Percentiles rank a stretch among this genome's conserved stretches.
These are phyloP conservation scores for Oryzias celebensis DNA, from an alignment of 2,113 vertebrate species.

Conservation along the genomic window DNA sequence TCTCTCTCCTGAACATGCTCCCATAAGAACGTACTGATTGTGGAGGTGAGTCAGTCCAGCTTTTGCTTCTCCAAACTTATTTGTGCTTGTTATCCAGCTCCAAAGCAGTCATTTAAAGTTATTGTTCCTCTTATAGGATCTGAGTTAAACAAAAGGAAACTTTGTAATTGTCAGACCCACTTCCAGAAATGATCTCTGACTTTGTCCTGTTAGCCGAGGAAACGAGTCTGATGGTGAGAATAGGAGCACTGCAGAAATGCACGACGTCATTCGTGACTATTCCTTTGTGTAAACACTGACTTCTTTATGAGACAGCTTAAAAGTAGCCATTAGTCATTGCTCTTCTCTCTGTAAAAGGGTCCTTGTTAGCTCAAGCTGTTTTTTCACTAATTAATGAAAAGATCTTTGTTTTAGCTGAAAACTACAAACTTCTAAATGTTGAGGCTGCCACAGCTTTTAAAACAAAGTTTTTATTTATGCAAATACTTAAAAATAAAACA, in stretches of 20 bases:
- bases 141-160: conserved; percentile 25
- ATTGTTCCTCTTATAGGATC: conserved; percentile 5
- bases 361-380: background rate
- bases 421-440: background rate
- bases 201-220: conserved; percentile 8
- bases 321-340: conserved; percentile 20
- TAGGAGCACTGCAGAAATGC: background rate
- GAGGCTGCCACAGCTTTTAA: background rate
- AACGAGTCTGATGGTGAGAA: conserved; percentile 1
- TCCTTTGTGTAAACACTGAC: conserved; percentile 8
- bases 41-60: conserved; percentile 85
- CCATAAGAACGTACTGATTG: conserved; percentile 90
- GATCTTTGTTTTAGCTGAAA: background rate
- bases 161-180: conserved; percentile 49
- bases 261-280: conserved; percentile 2
- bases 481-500: too few relatives aligned
- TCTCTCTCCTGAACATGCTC: conserved; percentile 53
- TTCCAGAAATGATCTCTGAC: conserved; percentile 25
- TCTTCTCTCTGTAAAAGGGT: conserved; percentile 1
- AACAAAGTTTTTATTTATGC: too few relatives aligned
- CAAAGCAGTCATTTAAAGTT: conserved; percentile 34
- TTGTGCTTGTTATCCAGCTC: conserved; percentile 40
- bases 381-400: conserved; percentile 1
- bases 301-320: background rate
- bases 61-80: conserved; percentile 9